Evolutionary conservation across 2,797 vertebrate species (phyloP).

Genomic region (Gymnothorax reevesii): DNA sequence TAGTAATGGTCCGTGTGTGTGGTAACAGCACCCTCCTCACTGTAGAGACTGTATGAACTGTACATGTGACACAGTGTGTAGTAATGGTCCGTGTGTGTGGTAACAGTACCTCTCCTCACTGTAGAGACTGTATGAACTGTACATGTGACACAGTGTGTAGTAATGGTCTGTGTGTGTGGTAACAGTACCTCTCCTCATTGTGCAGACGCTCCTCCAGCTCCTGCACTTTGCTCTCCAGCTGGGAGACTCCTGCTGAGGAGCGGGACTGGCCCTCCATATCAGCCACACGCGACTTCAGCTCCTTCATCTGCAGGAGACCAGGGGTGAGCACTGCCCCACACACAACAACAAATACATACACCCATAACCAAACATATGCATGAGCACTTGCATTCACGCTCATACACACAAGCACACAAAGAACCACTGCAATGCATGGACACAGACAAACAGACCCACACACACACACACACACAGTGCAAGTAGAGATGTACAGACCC

Average conservation of each 20-base stretch:
- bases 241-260: constrained; percentile 75
- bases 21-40: too few relatives aligned
- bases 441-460: not conserved
- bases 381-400: not conserved
- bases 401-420: not conserved
- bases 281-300: constrained; percentile 82
- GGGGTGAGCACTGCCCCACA: not conserved
- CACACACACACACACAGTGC: too few relatives aligned
- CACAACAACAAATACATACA: not conserved
- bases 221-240: constrained; percentile 84
- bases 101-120: too few relatives aligned
- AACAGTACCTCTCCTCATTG: constrained; percentile 79
- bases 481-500: not conserved
- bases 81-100: too few relatives aligned
- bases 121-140: too few relatives aligned
- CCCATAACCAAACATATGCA: not conserved
- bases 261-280: constrained; percentile 86
- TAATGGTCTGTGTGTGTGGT: not conserved
- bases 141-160: not conserved
- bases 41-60: too few relatives aligned
- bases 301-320: constrained; percentile 79
- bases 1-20: too few relatives aligned
- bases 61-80: too few relatives aligned
- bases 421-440: not conserved
- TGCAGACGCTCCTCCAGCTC: constrained; percentile 85